Base-by-base conservation (phyloP, 2,113 vertebrate genomes). In the Erythrolamprus reginae region DNA sequence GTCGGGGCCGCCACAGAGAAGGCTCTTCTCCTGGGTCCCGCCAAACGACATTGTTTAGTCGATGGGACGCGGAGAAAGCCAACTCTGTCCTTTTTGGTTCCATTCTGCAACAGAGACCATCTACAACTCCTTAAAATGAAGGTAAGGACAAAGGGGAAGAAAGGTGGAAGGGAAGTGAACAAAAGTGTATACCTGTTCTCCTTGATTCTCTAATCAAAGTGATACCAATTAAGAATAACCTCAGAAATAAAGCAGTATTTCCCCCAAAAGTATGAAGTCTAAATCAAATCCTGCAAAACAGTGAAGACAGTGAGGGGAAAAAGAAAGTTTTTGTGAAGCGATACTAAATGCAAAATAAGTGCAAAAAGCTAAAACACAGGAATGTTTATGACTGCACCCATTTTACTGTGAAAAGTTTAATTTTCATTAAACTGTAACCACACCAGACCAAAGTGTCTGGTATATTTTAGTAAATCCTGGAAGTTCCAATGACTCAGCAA, bases 401-500 rank as follows among this genome's bases (percentile, higher is more conserved):
- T 48, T 87, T 91, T 2, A n/a, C 61, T 89, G 86, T 70, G 51
- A 89, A 89, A 87, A 77, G 70, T 77, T 38, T 42, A 77, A 77
- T 77, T 77, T 77, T 38, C 65, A 38, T 38, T 38, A 77, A 88
- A 93, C 55, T 8, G 52, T 53, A 58, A 91, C 82, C 56, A 90
- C 91, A 95, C 19, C 17, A 42, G 83, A 83, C 19, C 9, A 38
- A 84, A 83, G 77, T 12, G n/a, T 93, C 87, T n/a, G n/a, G 1
- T 84, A 33, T 55, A 92, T 70, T 61, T 90, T 83, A 83, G 51
- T 23, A 95, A 93, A n/a, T 92, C 90, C n/a, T 89, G 47, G 1
- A 55, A 88, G 58, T 21, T 89, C 91, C 90, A 94, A 93, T 92
- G 53, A 90, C 90, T 91, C 88, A 82, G 89, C 38, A 83, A 93